phyloP scores from a whole-genome alignment of 2,113 vertebrate genomes.

The Caloenas nicobarica region DNA sequence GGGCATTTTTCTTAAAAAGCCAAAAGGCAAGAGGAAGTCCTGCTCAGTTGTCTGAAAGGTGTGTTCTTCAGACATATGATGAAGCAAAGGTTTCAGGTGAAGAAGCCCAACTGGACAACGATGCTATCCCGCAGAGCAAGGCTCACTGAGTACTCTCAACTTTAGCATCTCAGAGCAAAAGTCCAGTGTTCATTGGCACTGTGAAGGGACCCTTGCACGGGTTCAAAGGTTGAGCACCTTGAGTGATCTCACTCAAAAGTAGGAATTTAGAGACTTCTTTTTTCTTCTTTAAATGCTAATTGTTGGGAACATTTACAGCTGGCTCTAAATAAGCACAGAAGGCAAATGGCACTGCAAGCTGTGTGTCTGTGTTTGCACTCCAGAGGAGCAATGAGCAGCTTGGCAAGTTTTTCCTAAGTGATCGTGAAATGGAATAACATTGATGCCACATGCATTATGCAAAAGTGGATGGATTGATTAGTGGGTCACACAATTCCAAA shows the following conservation, averaged over 20 bases:
- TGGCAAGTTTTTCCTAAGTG: slow-evolving; percentile 4
- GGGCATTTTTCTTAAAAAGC: background rate
- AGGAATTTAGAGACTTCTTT: background rate
- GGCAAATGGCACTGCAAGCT: background rate
- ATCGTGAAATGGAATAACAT: slow-evolving; percentile 34
- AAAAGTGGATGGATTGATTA: slow-evolving; percentile 49
- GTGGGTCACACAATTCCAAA: slow-evolving; percentile 24
- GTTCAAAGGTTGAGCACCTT: background rate
- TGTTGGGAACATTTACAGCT: background rate
- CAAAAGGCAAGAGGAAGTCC: no score
- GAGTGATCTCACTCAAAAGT: fast-evolving
- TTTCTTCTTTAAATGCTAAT: background rate
- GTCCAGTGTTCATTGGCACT: background rate
- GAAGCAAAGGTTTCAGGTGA: no score
- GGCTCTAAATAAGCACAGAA: background rate
- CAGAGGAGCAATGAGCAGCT: background rate
- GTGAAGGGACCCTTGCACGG: background rate
- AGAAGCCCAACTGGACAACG: no score
- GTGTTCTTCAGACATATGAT: no score
- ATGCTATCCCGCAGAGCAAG: no score
- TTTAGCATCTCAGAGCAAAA: no score
- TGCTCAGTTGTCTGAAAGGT: no score
- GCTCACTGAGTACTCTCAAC: no score
- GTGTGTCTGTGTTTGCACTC: background rate
- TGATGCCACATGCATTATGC: slow-evolving; percentile 62